Evolutionary conservation across 30 jellyfish, hydroid and myxozoan species (phyloP), one percentile per base, ranked within the genome.

Genomic region (Turritopsis rubra): DNA sequence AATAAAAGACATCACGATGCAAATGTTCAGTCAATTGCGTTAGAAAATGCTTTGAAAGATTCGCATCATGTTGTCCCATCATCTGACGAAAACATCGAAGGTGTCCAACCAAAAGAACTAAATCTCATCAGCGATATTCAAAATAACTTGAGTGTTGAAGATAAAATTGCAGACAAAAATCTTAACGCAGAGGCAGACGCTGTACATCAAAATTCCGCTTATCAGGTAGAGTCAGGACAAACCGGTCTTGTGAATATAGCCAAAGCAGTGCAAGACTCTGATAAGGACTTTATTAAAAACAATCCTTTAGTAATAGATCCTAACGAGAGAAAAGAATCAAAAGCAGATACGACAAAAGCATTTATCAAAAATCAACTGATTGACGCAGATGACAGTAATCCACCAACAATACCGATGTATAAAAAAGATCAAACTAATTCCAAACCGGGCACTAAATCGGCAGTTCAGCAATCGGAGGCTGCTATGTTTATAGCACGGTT

Each of bases 251-350:
- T 29, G 18, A 25, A 52, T 17, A 82, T 82, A 21, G 66, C 60
- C 7, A 30, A 66, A 28, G 73, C 89, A 8, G 89, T 82, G 9
- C 65, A 82, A 72, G 66, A 23, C 26, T 9, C 65, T 66, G 89
- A 82, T 27, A 82, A 71, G 53, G 85, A 82, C 16, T 89, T 89
- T 41, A 75, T 89, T 26, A 75, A 84, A 70, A 89, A 89, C 81
- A 85, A 89, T 79, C 96, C 96, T 3, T 89, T 21, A 29, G 96
- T 85, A 21, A 72, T 75, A 3, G 90, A 89, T 75, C 89, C 89
- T 52, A 75, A 81, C 27, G 85, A 73, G 75, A 81, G 19, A 77
- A 52, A 77, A 30, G 75, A 52, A 28, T 29, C 71, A 60, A 26
- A 26, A 29, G 72, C 70, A 1, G 21, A 30, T 21, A n/a, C 81